phyloP scores from a whole-genome alignment of 2,797 vertebrate species.

The Pristis pectinata region DNA sequence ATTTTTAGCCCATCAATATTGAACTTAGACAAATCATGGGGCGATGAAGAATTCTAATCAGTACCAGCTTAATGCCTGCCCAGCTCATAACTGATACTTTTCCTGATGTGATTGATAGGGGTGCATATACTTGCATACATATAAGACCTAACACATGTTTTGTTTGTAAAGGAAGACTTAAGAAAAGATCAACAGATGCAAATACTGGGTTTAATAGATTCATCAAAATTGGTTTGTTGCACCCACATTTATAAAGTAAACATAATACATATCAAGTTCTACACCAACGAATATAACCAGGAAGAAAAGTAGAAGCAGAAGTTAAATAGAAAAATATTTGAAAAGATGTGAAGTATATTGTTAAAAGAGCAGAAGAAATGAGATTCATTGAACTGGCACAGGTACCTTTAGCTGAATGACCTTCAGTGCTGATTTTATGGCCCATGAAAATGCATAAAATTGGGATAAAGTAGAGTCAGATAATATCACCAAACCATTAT shows the following conservation, averaged over 20 bases:
- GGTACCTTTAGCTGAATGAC: not conserved
- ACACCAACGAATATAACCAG: not conserved
- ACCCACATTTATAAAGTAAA: not conserved
- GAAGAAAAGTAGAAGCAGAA: not conserved
- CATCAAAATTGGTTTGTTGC: not conserved
- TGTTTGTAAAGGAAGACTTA: not conserved
- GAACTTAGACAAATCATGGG: too few species aligned
- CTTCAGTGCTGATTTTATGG: not conserved
- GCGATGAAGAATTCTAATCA: too few species aligned
- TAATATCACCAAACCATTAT: not conserved
- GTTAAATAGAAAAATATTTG: not conserved
- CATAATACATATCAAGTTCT: not conserved
- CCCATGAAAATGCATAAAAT: not conserved
- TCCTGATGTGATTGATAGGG: too few species aligned
- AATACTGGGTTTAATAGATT: not conserved
- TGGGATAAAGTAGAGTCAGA: not conserved
- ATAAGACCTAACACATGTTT: not conserved
- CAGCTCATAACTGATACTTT: too few species aligned
- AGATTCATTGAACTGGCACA: not conserved
- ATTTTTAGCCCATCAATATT: too few species aligned
- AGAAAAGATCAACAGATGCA: not conserved
- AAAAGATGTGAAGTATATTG: not conserved
- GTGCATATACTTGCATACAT: too few species aligned
- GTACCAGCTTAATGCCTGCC: too few species aligned
- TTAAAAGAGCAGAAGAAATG: not conserved